Percentiles rank a stretch among this genome's conserved stretches.
Evolutionary conservation across 2,888 invertebrate species (phyloP).

Genomic region (Tetropium fuscum): DNA sequence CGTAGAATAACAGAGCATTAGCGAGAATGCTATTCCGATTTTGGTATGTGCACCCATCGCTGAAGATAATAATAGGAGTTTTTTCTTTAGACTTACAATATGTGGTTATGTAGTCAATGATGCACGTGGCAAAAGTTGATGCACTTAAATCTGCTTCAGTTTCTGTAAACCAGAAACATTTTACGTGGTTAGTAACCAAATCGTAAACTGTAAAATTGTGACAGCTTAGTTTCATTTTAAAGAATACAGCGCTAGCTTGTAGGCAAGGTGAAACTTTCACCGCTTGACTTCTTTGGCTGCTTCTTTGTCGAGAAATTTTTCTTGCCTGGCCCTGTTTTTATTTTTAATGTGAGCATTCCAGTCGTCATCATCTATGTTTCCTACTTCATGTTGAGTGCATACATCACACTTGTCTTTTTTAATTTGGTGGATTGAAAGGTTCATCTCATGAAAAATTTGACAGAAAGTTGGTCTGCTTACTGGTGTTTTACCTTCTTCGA

Average conservation of each 20-base stretch:
- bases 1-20: too few relatives aligned
- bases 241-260: background rate
- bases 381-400: constrained; percentile 29
- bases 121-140: too few relatives aligned
- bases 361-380: constrained; percentile 26
- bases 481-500: background rate
- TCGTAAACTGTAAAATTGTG: too few relatives aligned
- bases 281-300: background rate
- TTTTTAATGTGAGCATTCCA: constrained; percentile 2
- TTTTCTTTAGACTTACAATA: too few relatives aligned
- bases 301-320: background rate
- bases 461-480: background rate
- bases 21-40: too few relatives aligned
- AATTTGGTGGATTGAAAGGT: constrained; percentile 23
- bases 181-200: too few relatives aligned
- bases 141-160: too few relatives aligned
- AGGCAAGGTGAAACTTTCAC: background rate
- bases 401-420: constrained; percentile 34
- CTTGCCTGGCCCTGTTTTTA: background rate
- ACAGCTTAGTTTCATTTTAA: too few relatives aligned
- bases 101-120: too few relatives aligned
- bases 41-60: too few relatives aligned
- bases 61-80: too few relatives aligned
- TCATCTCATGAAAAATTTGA: constrained; percentile 3
- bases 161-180: too few relatives aligned